These are phyloP conservation scores for Hippocampus abdominalis DNA, from an alignment of 2,113 vertebrate genomes.

Conservation along the genomic window DNA sequence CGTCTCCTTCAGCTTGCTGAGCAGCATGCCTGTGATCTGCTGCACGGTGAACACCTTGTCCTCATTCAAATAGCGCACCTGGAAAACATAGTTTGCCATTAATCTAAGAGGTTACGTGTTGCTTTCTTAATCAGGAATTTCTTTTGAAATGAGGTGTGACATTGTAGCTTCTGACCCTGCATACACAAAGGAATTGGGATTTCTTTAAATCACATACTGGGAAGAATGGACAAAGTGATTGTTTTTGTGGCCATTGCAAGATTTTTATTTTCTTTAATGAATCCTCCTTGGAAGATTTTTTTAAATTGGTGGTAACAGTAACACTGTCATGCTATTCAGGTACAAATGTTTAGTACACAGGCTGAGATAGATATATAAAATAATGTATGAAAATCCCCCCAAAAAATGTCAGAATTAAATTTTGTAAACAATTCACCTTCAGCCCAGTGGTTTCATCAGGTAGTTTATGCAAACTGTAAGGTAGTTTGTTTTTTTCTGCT, in stretches of 20 bases:
- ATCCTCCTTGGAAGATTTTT: no score
- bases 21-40: conserved; percentile 88
- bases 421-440: conserved; percentile 72
- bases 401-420: conserved; percentile 4
- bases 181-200: no score
- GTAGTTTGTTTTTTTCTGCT: conserved; percentile 81
- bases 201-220: no score
- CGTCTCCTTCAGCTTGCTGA: conserved; percentile 93
- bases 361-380: conserved; percentile 10
- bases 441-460: conserved; percentile 84
- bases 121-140: not conserved
- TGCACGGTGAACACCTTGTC: conserved; percentile 91
- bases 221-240: no score
- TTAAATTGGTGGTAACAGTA: no score
- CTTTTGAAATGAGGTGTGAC: not conserved
- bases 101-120: not conserved
- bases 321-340: no score
- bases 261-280: no score
- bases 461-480: conserved; percentile 89
- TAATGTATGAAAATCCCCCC: not conserved
- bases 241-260: no score
- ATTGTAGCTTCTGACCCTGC: no score
- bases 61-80: conserved; percentile 91
- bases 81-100: conserved; percentile 1
- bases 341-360: not conserved